Evolutionary conservation across 2,113 vertebrate genomes (phyloP).

Genomic region (Campylomormyrus numenius): DNA sequence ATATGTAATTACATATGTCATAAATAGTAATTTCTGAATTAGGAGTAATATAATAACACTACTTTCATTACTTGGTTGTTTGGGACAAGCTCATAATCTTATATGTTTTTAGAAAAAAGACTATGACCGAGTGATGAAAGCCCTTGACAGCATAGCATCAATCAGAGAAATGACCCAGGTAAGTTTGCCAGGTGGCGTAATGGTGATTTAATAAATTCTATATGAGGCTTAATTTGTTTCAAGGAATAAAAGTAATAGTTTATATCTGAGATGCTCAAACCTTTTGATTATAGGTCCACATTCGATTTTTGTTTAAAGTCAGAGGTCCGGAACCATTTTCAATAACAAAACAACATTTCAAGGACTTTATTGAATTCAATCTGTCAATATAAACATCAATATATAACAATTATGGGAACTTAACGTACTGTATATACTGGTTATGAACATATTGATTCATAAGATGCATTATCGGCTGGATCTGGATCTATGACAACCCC

Average conservation of each 20-base stretch:
- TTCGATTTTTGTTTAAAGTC: background rate
- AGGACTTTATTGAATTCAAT: background rate
- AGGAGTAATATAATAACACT: background rate
- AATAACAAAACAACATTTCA: background rate
- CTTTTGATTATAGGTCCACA: background rate
- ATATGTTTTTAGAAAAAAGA: conserved; percentile 73
- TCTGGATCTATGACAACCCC: background rate
- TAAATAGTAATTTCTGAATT: background rate
- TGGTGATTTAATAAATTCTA: background rate
- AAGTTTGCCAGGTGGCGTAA: background rate
- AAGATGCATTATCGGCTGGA: background rate
- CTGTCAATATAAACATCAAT: background rate
- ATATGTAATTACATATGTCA: background rate
- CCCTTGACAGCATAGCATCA: conserved; percentile 82
- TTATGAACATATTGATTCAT: background rate
- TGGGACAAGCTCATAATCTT: background rate
- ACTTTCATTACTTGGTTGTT: background rate
- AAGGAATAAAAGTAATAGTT: background rate
- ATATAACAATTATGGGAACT: background rate
- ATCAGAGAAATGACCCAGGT: conserved; percentile 91
- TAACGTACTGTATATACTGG: background rate
- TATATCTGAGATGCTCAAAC: background rate
- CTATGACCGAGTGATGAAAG: conserved; percentile 83
- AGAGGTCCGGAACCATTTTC: background rate
- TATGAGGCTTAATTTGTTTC: background rate